Evolutionary conservation across 2,888 invertebrate species (phyloP), one percentile per base, ranked within the genome.

Genomic region (Noctua comes): DNA sequence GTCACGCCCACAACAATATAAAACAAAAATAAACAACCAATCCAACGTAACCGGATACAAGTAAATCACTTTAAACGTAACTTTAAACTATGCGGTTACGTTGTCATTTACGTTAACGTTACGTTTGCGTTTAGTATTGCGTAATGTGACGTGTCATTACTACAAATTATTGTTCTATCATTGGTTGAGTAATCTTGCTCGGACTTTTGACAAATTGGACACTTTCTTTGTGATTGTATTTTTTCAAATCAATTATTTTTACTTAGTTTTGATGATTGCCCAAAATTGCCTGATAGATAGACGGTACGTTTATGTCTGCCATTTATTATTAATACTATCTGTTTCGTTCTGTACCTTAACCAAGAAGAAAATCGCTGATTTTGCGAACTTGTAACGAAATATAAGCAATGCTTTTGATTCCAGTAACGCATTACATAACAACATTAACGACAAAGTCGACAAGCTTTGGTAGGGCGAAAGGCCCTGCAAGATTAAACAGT

Each of bases 61-160:
- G 85, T 89, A 89, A 82, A 72, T 86, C 88, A 88, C 85, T 82
- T 85, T 73, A 72, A 80, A 78, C 85, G 72, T 80, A 87, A 82
- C 79, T 46, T 46, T 1, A 62, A 82, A 83, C 73, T 76, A 74
- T 80, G 86, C 70, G 86, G 81, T 80, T 76, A 82, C 80, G 73
- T 68, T 76, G 77, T 87, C 73, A 85, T 79, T 80, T 83, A 36
- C 68, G 68, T 84, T 73, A 21, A 68, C 24, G 83, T 88, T 76
- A 77, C 72, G 68, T 84, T 73, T 40, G 64, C 48, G 64, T 82
- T 85, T n/a, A 69, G 51, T 43, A 31, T 89, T 87, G 57, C 71
- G 79, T 21, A 83, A 80, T 59, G 27, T 21, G 66, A 62, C 69
- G 73, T 71, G 79, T 66, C 69, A 83, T 83, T 73, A 77, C 66